Percentiles rank a stretch among this genome's conserved stretches.
phyloP scores from a whole-genome alignment of 2,888 invertebrate species.

The Hyppa rectilinea region DNA sequence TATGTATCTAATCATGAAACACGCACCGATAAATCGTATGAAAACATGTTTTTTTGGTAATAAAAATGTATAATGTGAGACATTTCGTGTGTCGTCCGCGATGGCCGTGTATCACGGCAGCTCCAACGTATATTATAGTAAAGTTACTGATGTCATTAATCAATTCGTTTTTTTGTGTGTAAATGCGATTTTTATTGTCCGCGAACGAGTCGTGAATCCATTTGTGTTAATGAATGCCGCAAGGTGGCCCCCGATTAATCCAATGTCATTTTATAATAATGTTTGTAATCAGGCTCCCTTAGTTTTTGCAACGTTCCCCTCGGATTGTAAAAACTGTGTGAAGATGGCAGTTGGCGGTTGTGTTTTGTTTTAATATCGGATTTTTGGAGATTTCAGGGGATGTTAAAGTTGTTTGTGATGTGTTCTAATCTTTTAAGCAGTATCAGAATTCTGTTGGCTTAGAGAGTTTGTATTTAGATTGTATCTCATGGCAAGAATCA shows the following conservation, averaged over 20 bases:
- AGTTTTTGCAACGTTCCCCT: constrained; percentile 71
- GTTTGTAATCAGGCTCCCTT: constrained; percentile 73
- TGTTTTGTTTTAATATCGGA: constrained; percentile 62
- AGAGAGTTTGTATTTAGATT: constrained; percentile 13
- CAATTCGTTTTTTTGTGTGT: constrained; percentile 78
- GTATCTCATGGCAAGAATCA: constrained; percentile 6
- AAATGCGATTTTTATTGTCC: constrained; percentile 89
- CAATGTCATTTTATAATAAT: constrained; percentile 85
- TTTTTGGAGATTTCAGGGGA: constrained; percentile 49
- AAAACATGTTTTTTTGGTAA: constrained; percentile 46
- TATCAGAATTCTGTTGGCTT: constrained; percentile 30
- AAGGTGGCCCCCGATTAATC: constrained; percentile 86
- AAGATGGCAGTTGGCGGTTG: constrained; percentile 73
- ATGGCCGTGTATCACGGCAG: constrained; percentile 52
- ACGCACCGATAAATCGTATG: constrained; percentile 54
- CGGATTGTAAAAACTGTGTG: constrained; percentile 71
- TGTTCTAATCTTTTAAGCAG: constrained; percentile 52
- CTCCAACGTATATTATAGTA: constrained; percentile 52
- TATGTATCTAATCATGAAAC: constrained; percentile 50
- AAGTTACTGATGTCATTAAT: constrained; percentile 82
- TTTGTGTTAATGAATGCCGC: constrained; percentile 86
- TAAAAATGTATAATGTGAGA: constrained; percentile 35
- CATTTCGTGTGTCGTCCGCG: constrained; percentile 52
- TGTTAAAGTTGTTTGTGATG: constrained; percentile 49
- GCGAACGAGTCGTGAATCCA: constrained; percentile 81